Base-by-base conservation (phyloP, 2,113 vertebrate species). In the Erythrocercus mccallii region DNA sequence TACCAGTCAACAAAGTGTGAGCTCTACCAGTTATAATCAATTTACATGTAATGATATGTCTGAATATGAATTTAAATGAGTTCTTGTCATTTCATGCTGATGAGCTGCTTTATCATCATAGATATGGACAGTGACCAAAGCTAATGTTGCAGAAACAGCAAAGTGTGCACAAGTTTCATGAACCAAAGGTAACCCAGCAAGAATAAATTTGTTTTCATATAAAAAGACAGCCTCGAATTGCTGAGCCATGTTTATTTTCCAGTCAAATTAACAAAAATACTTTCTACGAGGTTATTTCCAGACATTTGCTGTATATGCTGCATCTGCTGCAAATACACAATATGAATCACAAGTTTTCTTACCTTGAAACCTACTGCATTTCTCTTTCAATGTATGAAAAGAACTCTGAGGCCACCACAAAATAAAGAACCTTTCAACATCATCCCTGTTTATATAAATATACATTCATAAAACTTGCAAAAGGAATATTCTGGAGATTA, bases 1-100 rank as follows among this genome's bases (percentile, higher is more conserved):
- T 80, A 93, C 56, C 71, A 61, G 81, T 83, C 78, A 95, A 93
- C 83, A 73, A 92, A 78, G 69, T 31, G 20, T 60, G 56, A 84
- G 70, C 23, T 69, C 47, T 84, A 92, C 65, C 73, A 95, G 77
- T 84, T 44, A 81, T 10, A 74, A 91, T 88, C 87, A 81, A 77
- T 83, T 95, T 94, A 95, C 92, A 95, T 95, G 92, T 94, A 97
- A 96, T 70, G 69, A 90, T 96, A 96, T 56, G 68, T 92, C 81
- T 74, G 45, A 92, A 86, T 48, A 60, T 71, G 77, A 93, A 94
- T 91, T 93, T 92, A 91, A 93, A 85, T 60, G 69, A 95, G 77
- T 54, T 80, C 66, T 60, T 90, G 88, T 74, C 86, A 70, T 72
- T 90, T 86, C 80, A 93, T 18, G 66, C 90, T 90, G 79, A 97